A percentile compares a stretch with the other conserved stretches of the same genome.
Conservation (phyloP, 2,797 vertebrate genomes). For the Acrocephalus scirpaceus region DNA sequence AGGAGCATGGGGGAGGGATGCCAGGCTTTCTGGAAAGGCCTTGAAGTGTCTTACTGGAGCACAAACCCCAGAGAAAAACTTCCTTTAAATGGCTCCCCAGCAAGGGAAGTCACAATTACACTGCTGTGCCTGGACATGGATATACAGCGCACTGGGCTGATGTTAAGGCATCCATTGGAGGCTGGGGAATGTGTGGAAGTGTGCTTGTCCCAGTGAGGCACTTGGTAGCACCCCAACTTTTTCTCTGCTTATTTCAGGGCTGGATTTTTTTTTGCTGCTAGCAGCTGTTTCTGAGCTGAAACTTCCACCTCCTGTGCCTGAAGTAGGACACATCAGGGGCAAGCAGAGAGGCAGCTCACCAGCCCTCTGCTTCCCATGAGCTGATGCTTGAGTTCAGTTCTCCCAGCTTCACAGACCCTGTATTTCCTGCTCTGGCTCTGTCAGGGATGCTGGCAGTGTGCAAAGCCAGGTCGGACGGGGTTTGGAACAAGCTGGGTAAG, state of each 20-base stretch:
- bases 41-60: background rate
- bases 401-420: background rate
- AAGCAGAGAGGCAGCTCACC: background rate
- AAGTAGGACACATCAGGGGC: background rate
- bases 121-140: accelerated
- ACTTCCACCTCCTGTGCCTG: background rate
- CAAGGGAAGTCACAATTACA: background rate
- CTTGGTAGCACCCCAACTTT: background rate
- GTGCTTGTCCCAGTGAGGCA: background rate
- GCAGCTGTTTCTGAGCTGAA: background rate
- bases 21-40: background rate
- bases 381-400: background rate
- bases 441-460: accelerated
- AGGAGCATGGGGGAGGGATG: background rate
- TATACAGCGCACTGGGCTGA: accelerated
- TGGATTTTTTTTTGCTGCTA: background rate
- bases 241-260: background rate
- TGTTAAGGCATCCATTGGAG: background rate
- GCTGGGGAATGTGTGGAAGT: background rate
- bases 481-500: accelerated
- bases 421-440: background rate
- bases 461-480: background rate
- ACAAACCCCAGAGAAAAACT: background rate
- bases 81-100: background rate
- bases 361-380: accelerated